A percentile compares a stretch with the other conserved stretches of the same genome.
Conservation (phyloP, 2,888 invertebrate species). For the Polydrusus cervinus region DNA sequence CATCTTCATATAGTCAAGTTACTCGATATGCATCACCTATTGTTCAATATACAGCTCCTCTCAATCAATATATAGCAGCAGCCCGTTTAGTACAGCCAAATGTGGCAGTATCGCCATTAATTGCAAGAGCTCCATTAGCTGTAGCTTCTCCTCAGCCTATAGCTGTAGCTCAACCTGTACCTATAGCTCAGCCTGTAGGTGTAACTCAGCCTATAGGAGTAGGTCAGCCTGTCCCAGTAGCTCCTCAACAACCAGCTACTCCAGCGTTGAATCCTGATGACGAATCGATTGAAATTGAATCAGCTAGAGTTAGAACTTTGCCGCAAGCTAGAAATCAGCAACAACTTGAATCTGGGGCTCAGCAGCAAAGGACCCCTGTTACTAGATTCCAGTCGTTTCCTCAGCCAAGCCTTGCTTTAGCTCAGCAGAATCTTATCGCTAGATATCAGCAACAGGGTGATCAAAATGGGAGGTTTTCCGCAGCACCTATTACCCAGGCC, state of each 20-base stretch:
- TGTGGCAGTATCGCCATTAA: neutral
- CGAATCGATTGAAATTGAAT: constrained; percentile 50
- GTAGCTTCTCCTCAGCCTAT: constrained; percentile 5
- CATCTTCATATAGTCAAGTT: constrained; percentile 56
- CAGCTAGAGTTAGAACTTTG: constrained; percentile 39
- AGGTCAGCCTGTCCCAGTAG: constrained; percentile 15
- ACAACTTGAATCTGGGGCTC: neutral
- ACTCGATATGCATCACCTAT: constrained; percentile 60
- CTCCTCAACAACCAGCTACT: constrained; percentile 7
- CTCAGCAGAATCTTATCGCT: neutral
- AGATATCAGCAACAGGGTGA: constrained; percentile 14
- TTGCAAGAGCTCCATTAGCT: constrained; percentile 53
- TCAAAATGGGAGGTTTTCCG: constrained; percentile 9
- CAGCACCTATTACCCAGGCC: neutral
- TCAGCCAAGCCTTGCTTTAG: neutral
- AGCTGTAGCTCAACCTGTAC: constrained; percentile 54
- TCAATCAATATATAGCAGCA: constrained; percentile 54
- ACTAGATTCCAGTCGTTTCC: constrained; percentile 10
- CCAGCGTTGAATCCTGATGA: constrained; percentile 40
- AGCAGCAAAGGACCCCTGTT: constrained; percentile 5
- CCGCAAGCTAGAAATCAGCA: constrained; percentile 29
- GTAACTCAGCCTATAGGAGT: constrained; percentile 5
- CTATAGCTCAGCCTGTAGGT: constrained; percentile 14
- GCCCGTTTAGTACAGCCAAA: constrained; percentile 55
- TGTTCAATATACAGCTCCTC: constrained; percentile 60